Conservation (phyloP, 2,888 invertebrate species). For the Unio pictorum region DNA sequence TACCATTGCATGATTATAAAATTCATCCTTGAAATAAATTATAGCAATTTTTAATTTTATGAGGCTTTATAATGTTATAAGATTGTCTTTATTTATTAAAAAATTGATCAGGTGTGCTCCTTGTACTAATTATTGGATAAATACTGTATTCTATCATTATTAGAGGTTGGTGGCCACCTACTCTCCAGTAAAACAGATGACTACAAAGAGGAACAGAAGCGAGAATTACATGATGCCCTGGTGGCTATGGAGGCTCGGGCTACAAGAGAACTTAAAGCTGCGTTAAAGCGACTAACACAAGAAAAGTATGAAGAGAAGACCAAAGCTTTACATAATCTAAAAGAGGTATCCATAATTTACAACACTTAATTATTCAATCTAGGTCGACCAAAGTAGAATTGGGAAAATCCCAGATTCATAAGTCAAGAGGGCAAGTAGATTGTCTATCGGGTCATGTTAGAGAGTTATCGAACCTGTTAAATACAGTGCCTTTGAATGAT, state of each 20-base stretch:
- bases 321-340: conserved; percentile 56
- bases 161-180: conserved; percentile 47
- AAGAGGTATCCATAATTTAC: conserved; percentile 41
- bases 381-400: neutral
- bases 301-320: conserved; percentile 57
- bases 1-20: too few species aligned
- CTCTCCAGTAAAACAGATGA: conserved; percentile 47
- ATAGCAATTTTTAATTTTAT: too few species aligned
- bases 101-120: too few species aligned
- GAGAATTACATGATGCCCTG: conserved; percentile 54
- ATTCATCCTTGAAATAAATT: too few species aligned
- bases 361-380: neutral
- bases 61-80: too few species aligned
- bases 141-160: neutral
- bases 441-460: neutral
- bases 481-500: neutral
- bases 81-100: too few species aligned
- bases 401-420: neutral
- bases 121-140: too few species aligned
- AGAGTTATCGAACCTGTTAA: too few species aligned
- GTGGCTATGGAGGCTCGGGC: conserved; percentile 57
- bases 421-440: neutral
- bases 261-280: conserved; percentile 59
- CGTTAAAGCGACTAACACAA: conserved; percentile 47
- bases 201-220: conserved; percentile 52